Conservation (phyloP, 2,888 invertebrate genomes). For the Platynereis dumerilii region DNA sequence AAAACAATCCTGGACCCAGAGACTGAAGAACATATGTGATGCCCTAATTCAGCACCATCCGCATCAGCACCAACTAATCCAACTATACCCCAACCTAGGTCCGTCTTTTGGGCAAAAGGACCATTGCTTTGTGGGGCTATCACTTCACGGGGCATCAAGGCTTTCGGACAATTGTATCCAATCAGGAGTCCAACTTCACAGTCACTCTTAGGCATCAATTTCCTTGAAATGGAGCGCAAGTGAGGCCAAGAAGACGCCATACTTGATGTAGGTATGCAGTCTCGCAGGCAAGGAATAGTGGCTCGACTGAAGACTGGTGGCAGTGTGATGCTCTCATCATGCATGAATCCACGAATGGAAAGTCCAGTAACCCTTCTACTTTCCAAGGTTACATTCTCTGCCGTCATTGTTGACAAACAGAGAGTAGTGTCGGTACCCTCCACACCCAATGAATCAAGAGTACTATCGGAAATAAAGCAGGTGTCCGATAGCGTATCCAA, state of each 20-base stretch:
- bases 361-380: no score
- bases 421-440: no score
- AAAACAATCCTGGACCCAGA: no score
- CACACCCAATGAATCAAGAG: no score
- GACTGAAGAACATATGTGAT: not conserved
- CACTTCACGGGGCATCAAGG: slow-evolving; percentile 34
- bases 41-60: not conserved
- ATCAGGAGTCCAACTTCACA: slow-evolving; percentile 37
- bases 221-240: slow-evolving; percentile 28
- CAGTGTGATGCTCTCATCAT: no score
- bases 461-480: no score
- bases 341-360: no score
- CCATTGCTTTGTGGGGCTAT: slow-evolving; percentile 38
- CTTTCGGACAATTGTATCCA: slow-evolving; percentile 39
- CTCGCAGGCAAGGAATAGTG: not conserved
- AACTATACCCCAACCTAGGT: slow-evolving; percentile 29
- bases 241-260: slow-evolving; percentile 36
- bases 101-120: slow-evolving; percentile 33
- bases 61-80: slow-evolving; percentile 7
- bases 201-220: slow-evolving; percentile 25
- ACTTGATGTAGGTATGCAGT: slow-evolving; percentile 35
- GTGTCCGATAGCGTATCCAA: no score
- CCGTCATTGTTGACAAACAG: no score
- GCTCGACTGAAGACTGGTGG: not conserved
- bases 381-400: no score